Evolutionary conservation across 2,888 invertebrate genomes (phyloP), one percentile per base, ranked within the genome.

Genomic region (Rhagonycha fulva): DNA sequence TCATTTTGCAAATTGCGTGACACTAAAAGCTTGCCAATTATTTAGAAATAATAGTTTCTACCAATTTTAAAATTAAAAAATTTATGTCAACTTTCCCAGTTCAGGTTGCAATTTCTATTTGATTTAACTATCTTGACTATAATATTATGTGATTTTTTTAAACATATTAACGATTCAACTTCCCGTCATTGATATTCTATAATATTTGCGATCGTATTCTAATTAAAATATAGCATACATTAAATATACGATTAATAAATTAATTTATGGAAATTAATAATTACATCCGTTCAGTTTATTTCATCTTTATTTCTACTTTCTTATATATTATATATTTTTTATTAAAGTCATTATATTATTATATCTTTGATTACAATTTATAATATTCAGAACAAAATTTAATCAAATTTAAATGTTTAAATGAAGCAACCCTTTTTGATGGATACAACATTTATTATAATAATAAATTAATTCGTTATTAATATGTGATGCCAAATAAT

Each of bases 61-160:
- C 47, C 47, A 47, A 47, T 47, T 47, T 47, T 47, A 47, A 47
- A 47, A 47, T 47, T 47, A 47, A 47, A 47, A 47, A 47, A 77
- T 77, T 77, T 72, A 73, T 75, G 77, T 75, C 77, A 75, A 77
- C 77, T 77, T 77, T 77, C 77, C 74, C 70, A 63, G 72, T 75
- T 77, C 71, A 47, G 72, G 70, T 47, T 72, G 66, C 70, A 75
- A 71, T 77, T 77, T 77, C 75, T 77, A 77, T 71, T 77, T 75
- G 74, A 69, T 73, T 32, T 69, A 32, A 69, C 75, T 77, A 72
- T 75, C 75, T 75, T 60, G 62, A 67, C 62, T 69, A 60, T 72
- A 61, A 72, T 75, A 75, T 75, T 74, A 71, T 70, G 66, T 68
- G 32, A 10, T 30, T 75, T 71, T 70, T 71, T 14, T 47, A n/a